Evolutionary conservation across 2,797 vertebrate species (phyloP), one percentile per base, ranked within the genome.

Genomic region (Linurgus olivaceus): DNA sequence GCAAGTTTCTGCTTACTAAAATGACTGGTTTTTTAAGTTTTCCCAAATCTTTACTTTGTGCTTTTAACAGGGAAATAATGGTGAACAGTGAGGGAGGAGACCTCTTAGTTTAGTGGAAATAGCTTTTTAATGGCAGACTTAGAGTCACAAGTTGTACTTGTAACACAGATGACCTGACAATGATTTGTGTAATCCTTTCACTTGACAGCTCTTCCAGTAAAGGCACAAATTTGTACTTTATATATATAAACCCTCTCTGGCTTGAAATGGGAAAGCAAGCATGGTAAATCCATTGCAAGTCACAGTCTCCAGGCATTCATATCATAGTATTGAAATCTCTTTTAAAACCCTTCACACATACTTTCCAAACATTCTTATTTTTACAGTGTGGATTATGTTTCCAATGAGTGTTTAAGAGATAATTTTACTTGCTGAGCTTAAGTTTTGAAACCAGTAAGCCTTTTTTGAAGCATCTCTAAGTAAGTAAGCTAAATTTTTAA

Each of bases 1-100:
- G 9, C 29, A 84, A 93, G 47, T 80, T 91, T 77, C 78, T 91
- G 37, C 87, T 87, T 96, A 66, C 48, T 26, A 33, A 94, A 93
- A 67, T 21, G 5, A 13, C 50, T 31, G 17, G 10, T 95, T 91
- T 67, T 87, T 88, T 59, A 70, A 89, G 35, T 87, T 88, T 74
- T 94, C 38, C 21, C 35, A 73, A 72, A 35, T 92, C 19, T 81
- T 8, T 67, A 57, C 40, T 87, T 95, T 88, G 38, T 48, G 26
- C 24, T 83, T 59, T 82, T 92, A 82, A 80, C 67, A 76, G 72
- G 71, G 25, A 73, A 74, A 29, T 55, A 63, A 67, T 86, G 71
- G 47, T 92, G 75, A 88, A 13, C 23, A 54, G 75, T 38, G 76
- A 82, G 75, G 57, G 33, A 76, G 58, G 47, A 86, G 40, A 89